These are phyloP conservation scores for Urocyon cinereoargenteus DNA, from an alignment of 2,797 vertebrate species.

Conservation along the genomic window DNA sequence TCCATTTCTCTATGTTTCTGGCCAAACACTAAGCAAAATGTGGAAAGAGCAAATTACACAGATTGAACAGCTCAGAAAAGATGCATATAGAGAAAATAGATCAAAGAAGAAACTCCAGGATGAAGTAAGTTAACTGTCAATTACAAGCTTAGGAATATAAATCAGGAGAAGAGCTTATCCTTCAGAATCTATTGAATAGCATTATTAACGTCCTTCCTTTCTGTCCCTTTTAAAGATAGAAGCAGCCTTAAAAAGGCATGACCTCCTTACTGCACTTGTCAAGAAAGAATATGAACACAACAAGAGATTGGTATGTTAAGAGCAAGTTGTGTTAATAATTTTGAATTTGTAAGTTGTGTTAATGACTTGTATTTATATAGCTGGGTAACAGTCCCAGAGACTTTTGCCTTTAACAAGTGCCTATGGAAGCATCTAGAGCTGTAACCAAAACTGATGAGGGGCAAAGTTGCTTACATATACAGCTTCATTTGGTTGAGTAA, in stretches of 20 bases:
- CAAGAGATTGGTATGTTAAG: conserved; percentile 92
- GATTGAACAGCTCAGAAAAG: conserved; percentile 88
- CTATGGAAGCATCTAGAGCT: neutral
- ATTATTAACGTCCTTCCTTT: neutral
- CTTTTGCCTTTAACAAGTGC: neutral
- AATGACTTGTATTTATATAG: neutral
- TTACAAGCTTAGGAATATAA: neutral
- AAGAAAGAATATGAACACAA: conserved; percentile 94
- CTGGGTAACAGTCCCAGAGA: neutral
- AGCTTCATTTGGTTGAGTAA: conserved; percentile 13
- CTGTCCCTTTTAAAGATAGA: conserved; percentile 89
- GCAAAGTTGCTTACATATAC: neutral
- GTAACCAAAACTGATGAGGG: neutral
- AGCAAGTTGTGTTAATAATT: neutral
- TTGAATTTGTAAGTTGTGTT: neutral
- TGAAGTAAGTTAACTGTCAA: conserved; percentile 88
- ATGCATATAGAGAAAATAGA: conserved; percentile 84
- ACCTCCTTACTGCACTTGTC: conserved; percentile 92
- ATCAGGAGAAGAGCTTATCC: neutral
- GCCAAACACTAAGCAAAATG: conserved; percentile 91
- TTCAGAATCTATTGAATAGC: neutral
- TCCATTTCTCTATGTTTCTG: conserved; percentile 93
- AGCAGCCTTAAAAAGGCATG: conserved; percentile 93
- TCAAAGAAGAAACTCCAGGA: conserved; percentile 88
- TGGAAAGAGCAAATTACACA: conserved; percentile 95